Evolutionary conservation across 2,797 vertebrate genomes (phyloP), one percentile per base, ranked within the genome.

Genomic region (Thalassophryne amazonica): DNA sequence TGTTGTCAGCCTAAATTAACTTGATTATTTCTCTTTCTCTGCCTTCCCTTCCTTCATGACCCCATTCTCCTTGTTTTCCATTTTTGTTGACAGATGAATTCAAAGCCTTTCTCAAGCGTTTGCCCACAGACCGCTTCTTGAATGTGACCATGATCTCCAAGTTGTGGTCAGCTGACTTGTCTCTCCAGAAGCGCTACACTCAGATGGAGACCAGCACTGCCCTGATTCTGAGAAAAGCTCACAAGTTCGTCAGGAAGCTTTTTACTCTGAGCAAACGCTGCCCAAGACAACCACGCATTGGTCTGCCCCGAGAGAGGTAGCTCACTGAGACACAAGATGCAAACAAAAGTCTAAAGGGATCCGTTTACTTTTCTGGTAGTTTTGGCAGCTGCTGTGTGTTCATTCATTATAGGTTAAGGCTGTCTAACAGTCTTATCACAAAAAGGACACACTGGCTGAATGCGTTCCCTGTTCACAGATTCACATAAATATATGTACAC

Each of bases 241-340:
- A 93, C 49, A 92, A 95, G 46, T 91, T 95, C 1, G 79, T 97
- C 66, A 93, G 93, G 52, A 93, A 97, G 23, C 91, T 98, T 72
- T 98, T 98, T 86, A 94, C 94, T 37, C 91, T 99, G 71, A 96
- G 95, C 87, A 98, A 98, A 68, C 94, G 92, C 65, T 99, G 97
- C 81, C 94, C 88, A 16, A 92, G 91, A 59, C 95, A 95, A 14
- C 95, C 96, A 23, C 92, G 64, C 77, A 94, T 97, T 89, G 93
- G 83, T 61, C 88, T 98, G 62, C 95, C 94, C 0, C 90, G 93
- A 82, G 95, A 97, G 75, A 97, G 96, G 97, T 98, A 91, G 21
- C 8, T 30, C 48, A 39, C 51, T 1, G 29, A 11, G 2, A 46
- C 2, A 33, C 15, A 25, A 8, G 40, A 32, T 55, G 36, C 43